phyloP scores from a whole-genome alignment of 2,797 vertebrate genomes.

The Peromyscus attwateri region DNA sequence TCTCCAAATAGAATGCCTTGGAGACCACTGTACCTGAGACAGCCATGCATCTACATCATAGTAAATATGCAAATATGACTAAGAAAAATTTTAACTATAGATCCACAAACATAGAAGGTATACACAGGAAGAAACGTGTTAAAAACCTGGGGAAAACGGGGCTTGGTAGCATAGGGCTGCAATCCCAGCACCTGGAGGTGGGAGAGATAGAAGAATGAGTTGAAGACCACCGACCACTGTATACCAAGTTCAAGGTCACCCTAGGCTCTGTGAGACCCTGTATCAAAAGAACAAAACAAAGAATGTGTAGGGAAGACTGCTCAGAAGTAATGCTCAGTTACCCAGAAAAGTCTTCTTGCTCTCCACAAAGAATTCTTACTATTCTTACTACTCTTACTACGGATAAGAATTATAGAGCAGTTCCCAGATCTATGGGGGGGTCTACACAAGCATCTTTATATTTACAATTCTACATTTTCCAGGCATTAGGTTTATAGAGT shows the following conservation, averaged over 20 bases:
- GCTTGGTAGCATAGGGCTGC: background rate
- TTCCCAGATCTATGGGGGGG: background rate
- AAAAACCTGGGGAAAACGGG: background rate
- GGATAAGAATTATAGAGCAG: background rate
- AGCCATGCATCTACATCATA: background rate
- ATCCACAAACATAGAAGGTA: background rate
- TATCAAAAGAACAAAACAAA: background rate
- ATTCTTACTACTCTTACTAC: background rate
- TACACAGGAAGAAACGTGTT: background rate
- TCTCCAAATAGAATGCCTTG: background rate
- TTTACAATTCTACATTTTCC: slow-evolving; percentile 1
- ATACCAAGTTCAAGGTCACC: background rate
- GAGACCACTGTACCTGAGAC: background rate
- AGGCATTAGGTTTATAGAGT: background rate
- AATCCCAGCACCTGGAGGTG: background rate
- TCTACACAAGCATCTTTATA: background rate
- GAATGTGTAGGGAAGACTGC: background rate
- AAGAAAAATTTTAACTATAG: slow-evolving; percentile 6
- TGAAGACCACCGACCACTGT: background rate
- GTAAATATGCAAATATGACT: slow-evolving; percentile 18
- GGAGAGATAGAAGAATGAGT: background rate
- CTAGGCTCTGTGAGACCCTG: background rate
- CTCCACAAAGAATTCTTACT: background rate
- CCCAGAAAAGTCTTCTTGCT: background rate
- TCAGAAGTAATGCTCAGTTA: background rate